Evolutionary conservation across 2,113 vertebrate species (phyloP).

Genomic region (Oncorhynchus keta): DNA sequence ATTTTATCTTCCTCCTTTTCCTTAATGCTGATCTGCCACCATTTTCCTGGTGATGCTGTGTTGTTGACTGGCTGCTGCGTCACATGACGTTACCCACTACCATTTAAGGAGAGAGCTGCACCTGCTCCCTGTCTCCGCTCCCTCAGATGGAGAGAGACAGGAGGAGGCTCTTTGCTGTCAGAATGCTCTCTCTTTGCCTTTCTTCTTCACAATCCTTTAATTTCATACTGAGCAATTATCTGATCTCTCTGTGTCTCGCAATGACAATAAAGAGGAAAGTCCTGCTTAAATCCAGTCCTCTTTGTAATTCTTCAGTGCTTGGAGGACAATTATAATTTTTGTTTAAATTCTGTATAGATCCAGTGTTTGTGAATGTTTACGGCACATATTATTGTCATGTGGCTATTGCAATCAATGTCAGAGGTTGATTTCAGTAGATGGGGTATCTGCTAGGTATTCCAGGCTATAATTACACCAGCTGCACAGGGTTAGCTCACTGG

Average conservation of each 20-base stretch:
- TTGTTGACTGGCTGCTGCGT: slow-evolving; percentile 67
- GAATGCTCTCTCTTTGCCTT: slow-evolving; percentile 6
- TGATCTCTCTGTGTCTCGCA: neutral
- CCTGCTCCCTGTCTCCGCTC: slow-evolving; percentile 64
- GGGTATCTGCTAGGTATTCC: no score
- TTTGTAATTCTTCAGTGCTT: neutral
- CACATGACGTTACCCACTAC: slow-evolving; percentile 63
- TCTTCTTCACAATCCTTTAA: neutral
- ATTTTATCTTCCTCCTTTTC: slow-evolving; percentile 33
- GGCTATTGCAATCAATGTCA: neutral
- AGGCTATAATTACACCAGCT: neutral
- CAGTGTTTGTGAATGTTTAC: no score
- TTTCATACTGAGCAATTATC: neutral
- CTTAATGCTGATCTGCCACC: slow-evolving; percentile 67
- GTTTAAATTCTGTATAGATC: neutral
- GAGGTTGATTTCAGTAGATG: no score
- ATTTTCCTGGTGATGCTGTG: slow-evolving; percentile 74
- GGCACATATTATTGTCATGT: neutral
- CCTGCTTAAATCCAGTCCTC: neutral
- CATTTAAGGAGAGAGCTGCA: slow-evolving; percentile 61
- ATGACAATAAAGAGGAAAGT: neutral
- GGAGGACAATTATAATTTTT: neutral
- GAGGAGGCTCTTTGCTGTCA: slow-evolving; percentile 10
- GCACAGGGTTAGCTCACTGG: neutral
- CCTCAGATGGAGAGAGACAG: slow-evolving; percentile 21